phyloP scores from a whole-genome alignment of 2,797 vertebrate genomes.

The Malacoctenus gilli region DNA sequence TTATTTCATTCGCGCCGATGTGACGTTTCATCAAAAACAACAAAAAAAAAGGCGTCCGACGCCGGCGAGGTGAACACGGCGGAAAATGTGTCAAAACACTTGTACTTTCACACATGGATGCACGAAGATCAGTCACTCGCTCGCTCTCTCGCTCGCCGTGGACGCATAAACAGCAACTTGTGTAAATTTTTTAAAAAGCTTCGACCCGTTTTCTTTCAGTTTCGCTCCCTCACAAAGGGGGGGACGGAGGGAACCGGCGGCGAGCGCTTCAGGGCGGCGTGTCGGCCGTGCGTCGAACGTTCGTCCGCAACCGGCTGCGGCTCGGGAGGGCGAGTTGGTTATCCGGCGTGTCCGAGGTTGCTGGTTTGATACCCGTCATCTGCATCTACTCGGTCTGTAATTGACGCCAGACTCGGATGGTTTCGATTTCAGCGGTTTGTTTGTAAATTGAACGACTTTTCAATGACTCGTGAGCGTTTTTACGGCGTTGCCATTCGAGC shows the following conservation, averaged over 20 bases:
- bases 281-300: not conserved
- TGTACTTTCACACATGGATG: slow-evolving; percentile 40
- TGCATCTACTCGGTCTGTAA: no score
- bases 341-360: no score
- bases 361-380: no score
- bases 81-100: slow-evolving; percentile 39
- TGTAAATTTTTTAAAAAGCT: not conserved
- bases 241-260: no score
- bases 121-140: not conserved
- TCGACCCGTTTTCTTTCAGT: not conserved
- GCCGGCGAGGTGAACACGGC: slow-evolving; percentile 13
- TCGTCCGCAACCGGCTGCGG: no score
- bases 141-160: not conserved
- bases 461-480: no score
- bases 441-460: no score
- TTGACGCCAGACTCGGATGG: no score
- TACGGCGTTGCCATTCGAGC: no score
- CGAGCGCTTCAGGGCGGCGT: no score
- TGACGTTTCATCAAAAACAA: slow-evolving; percentile 49
- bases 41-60: slow-evolving; percentile 14
- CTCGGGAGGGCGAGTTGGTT: no score
- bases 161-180: slow-evolving; percentile 2
- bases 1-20: slow-evolving; percentile 60
- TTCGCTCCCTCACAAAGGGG: not conserved
- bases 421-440: no score